phyloP scores from a whole-genome alignment of 2,797 vertebrate genomes.

The Smutsia temminckii region DNA sequence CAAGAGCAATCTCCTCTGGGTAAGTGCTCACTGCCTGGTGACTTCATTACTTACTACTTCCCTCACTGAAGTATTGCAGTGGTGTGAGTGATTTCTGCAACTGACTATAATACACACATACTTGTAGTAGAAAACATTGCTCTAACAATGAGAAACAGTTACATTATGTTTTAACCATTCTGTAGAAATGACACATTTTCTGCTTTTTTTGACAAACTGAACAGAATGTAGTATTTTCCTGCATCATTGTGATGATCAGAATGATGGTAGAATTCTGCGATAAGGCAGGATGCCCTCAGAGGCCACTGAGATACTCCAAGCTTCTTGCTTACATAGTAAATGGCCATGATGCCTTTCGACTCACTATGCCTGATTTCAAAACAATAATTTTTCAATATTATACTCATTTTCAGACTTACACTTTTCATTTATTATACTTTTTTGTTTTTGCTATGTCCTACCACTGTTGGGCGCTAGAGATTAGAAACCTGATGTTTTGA shows the following conservation, averaged over 20 bases:
- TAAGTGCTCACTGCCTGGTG: neutral
- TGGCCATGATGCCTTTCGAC: neutral
- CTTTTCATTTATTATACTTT: neutral
- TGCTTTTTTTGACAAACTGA: neutral
- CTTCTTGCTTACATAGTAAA: neutral
- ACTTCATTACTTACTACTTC: neutral
- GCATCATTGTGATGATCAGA: neutral
- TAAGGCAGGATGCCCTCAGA: neutral
- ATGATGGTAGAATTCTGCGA: neutral
- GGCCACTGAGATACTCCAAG: neutral
- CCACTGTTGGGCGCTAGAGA: neutral
- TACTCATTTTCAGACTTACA: neutral
- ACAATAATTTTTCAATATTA: neutral
- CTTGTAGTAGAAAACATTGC: neutral
- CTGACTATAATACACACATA: neutral
- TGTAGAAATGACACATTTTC: neutral
- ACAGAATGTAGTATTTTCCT: neutral
- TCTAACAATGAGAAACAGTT: neutral
- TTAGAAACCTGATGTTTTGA: slow-evolving; percentile 4
- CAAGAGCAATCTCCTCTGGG: neutral
- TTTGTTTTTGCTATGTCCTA: neutral
- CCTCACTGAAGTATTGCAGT: neutral
- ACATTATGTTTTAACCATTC: neutral
- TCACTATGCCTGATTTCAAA: neutral
- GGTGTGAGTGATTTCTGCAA: neutral